phyloP scores from a whole-genome alignment of 2,888 invertebrate genomes.

The Mactromeris polynyma region DNA sequence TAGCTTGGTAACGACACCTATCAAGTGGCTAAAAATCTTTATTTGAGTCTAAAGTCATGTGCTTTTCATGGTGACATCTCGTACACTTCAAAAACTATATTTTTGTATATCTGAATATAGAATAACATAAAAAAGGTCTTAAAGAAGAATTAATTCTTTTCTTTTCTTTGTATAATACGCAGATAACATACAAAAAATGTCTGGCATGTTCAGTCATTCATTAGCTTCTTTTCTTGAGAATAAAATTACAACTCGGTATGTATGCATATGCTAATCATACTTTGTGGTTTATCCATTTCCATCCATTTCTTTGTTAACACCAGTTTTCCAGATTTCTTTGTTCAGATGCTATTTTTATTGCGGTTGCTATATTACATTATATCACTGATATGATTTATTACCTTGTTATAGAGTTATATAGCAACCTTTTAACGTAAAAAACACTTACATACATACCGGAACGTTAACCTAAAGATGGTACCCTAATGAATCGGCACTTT shows the following conservation, averaged over 20 bases:
- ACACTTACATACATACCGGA: not conserved
- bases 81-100: not conserved
- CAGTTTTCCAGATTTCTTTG: not conserved
- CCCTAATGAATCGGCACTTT: not conserved
- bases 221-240: not conserved
- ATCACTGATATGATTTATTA: not conserved
- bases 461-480: not conserved
- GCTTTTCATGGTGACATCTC: not conserved
- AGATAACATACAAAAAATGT: no score
- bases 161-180: no score
- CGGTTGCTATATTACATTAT: not conserved
- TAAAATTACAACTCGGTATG: not conserved
- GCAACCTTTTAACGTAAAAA: not conserved
- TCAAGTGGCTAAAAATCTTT: not conserved
- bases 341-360: slow-evolving; percentile 10
- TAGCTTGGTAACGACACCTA: slow-evolving; percentile 41
- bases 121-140: not conserved
- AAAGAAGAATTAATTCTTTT: not conserved
- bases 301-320: not conserved
- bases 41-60: not conserved
- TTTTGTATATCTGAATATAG: slow-evolving; percentile 1
- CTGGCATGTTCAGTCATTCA: not conserved
- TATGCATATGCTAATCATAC: not conserved
- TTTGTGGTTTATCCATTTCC: not conserved
- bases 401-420: slow-evolving; percentile 1